phyloP scores from a whole-genome alignment of 2,888 invertebrate species.

The Bhutanitis thaidina region DNA sequence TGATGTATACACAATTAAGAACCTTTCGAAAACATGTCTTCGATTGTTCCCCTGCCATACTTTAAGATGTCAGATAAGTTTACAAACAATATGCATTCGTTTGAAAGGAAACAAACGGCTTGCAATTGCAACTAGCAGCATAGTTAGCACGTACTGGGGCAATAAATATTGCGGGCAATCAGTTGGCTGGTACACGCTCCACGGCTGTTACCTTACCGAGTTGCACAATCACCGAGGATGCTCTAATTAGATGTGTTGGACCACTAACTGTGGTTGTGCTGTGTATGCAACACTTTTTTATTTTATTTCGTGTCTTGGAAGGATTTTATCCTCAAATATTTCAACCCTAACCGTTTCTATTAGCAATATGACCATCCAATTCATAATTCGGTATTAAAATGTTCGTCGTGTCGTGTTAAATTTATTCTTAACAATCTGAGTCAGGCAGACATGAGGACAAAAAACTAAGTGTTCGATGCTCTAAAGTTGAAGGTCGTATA shows the following conservation, averaged over 20 bases:
- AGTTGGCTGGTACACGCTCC: slow-evolving; percentile 29
- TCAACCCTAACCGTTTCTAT: no score
- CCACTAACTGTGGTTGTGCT: slow-evolving; percentile 37
- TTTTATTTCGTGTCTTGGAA: no score
- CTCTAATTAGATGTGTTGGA: slow-evolving; percentile 61
- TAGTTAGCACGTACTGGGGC: slow-evolving; percentile 26
- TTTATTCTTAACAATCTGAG: no score
- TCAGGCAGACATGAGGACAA: no score
- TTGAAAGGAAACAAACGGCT: slow-evolving; percentile 15
- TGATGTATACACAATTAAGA: neutral
- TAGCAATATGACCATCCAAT: no score
- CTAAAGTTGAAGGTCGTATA: no score
- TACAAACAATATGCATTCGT: slow-evolving; percentile 19
- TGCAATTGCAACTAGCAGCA: slow-evolving; percentile 23
- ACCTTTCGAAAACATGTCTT: slow-evolving; percentile 7
- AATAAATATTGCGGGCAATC: slow-evolving; percentile 37
- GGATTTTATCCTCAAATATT: no score
- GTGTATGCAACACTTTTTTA: no score
- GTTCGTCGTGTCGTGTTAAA: no score
- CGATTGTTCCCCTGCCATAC: slow-evolving; percentile 16
- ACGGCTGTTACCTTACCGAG: slow-evolving; percentile 11
- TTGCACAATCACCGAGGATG: slow-evolving; percentile 40
- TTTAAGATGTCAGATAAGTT: slow-evolving; percentile 19
- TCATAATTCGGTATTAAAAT: no score
- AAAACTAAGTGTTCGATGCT: no score